phyloP scores from a whole-genome alignment of 1,140 invertebrate species.

The Sycophaga agraensis region DNA sequence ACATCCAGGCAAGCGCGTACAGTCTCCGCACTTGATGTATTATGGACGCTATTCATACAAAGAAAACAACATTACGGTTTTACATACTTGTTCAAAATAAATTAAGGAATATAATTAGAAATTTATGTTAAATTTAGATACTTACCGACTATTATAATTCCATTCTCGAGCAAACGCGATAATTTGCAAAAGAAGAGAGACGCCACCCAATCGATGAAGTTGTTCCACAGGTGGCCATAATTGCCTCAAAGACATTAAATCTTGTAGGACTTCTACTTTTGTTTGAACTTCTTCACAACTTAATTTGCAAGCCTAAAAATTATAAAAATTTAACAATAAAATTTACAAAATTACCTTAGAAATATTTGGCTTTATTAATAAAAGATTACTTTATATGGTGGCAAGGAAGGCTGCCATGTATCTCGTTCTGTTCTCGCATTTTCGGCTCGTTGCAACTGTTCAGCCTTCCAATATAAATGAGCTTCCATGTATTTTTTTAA shows the following conservation, averaged over 20 bases:
- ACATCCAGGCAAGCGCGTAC: conserved; percentile 87
- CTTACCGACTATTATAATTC: conserved; percentile 83
- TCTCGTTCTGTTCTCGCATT: conserved; percentile 52
- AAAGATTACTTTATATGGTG: conserved; percentile 65
- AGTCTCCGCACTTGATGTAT: conserved; percentile 75
- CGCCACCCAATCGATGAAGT: conserved; percentile 80
- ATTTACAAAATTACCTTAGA: not conserved
- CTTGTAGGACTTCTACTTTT: conserved; percentile 79
- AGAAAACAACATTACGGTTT: conserved; percentile 26
- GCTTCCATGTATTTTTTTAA: conserved; percentile 91
- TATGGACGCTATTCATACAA: conserved; percentile 39
- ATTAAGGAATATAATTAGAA: too few relatives aligned
- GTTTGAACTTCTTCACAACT: conserved; percentile 77
- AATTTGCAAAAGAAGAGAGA: conserved; percentile 80
- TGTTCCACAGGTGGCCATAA: conserved; percentile 87
- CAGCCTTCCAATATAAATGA: conserved; percentile 82
- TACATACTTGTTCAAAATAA: too few relatives aligned
- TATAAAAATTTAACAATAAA: conserved; percentile 8
- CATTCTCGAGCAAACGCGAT: conserved; percentile 89
- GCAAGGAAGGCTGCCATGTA: conserved; percentile 53
- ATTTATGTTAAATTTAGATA: not conserved
- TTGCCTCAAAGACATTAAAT: conserved; percentile 72
- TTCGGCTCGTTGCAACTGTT: conserved; percentile 72
- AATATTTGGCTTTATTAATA: not conserved
- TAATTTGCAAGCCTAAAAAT: conserved; percentile 67